phyloP scores from a whole-genome alignment of 2,797 vertebrate genomes.

The Manis crassicaudata region DNA sequence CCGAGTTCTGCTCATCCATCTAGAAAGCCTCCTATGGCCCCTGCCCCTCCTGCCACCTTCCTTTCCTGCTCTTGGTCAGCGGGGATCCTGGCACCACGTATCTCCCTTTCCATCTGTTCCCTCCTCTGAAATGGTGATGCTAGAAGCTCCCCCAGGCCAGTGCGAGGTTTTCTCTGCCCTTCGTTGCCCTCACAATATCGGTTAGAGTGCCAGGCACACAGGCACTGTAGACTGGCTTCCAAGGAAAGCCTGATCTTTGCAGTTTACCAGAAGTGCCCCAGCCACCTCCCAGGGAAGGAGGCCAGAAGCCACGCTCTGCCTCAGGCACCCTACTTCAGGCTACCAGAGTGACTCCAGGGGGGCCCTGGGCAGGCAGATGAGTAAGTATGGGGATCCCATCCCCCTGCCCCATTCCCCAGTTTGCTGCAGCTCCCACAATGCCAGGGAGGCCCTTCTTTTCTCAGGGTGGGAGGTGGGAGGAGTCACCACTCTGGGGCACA shows the following conservation, averaged over 20 bases:
- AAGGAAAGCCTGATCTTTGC: neutral
- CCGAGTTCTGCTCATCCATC: neutral
- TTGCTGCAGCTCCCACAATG: neutral
- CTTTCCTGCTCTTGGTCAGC: neutral
- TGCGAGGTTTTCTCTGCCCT: neutral
- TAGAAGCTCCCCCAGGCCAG: neutral
- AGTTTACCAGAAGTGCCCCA: neutral
- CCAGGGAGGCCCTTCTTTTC: neutral
- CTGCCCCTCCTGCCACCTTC: accelerated
- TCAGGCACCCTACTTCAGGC: neutral
- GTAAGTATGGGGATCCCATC: neutral
- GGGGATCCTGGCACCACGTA: neutral
- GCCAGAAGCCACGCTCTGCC: neutral
- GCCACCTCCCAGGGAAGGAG: neutral
- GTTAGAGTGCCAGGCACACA: neutral
- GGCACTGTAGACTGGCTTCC: neutral
- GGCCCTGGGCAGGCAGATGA: neutral
- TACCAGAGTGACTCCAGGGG: neutral
- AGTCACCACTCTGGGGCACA: neutral
- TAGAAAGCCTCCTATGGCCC: neutral
- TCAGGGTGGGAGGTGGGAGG: neutral
- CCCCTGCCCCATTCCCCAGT: neutral
- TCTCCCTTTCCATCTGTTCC: no score
- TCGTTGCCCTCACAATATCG: neutral
- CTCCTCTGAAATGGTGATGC: neutral